A percentile compares a stretch with the other conserved stretches of the same genome.
Evolutionary conservation across 2,113 vertebrate genomes (phyloP).

Genomic region (Muntiacus reevesi): DNA sequence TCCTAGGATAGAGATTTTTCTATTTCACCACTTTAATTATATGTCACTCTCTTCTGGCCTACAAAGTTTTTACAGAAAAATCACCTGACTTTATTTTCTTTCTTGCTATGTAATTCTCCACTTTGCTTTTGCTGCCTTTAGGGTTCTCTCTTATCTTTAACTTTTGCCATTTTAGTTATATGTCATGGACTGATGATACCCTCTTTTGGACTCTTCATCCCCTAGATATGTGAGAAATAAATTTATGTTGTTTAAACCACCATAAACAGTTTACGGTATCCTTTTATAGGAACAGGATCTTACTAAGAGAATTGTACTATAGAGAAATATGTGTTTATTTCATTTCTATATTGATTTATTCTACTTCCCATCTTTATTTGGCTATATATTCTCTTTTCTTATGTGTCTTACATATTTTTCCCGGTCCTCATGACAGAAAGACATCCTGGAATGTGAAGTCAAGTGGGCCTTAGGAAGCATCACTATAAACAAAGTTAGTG

Average conservation of each 20-base stretch:
- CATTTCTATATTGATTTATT: background rate
- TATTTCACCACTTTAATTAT: background rate
- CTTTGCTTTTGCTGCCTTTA: background rate
- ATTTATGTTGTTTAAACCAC: background rate
- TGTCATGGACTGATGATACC: background rate
- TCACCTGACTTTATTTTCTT: background rate
- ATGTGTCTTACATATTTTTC: background rate
- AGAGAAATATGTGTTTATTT: background rate
- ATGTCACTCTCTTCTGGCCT: background rate
- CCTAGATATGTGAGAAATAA: background rate
- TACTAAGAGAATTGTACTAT: background rate
- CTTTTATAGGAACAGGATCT: background rate
- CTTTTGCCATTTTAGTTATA: background rate
- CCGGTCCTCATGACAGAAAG: background rate
- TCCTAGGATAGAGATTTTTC: background rate
- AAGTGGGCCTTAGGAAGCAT: background rate
- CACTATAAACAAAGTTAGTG: background rate
- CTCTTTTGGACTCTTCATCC: background rate
- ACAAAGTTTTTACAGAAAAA: background rate
- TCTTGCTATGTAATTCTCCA: background rate
- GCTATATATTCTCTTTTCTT: background rate
- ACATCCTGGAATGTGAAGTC: background rate
- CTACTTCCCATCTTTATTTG: background rate
- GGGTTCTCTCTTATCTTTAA: background rate
- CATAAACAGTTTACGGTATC: background rate